Percentiles rank a stretch among this genome's conserved stretches.
These are phyloP conservation scores for Rhimphoctona megacephalus DNA, from an alignment of 2,888 invertebrate genomes.

Conservation along the genomic window DNA sequence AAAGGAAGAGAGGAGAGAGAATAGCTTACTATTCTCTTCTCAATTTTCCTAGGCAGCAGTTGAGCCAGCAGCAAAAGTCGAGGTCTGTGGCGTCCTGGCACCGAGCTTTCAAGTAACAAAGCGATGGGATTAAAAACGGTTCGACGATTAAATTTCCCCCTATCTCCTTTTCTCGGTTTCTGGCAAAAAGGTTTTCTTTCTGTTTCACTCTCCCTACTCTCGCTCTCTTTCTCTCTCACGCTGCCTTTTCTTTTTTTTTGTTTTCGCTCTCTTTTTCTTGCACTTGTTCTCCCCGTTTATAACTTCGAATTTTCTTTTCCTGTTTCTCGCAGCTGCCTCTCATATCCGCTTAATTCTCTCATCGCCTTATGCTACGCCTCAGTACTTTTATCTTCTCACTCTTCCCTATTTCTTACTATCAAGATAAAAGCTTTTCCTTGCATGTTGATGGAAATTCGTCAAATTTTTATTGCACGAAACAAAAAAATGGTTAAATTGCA, in stretches of 20 bases:
- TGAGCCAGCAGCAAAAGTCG: conserved; percentile 52
- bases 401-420: not conserved
- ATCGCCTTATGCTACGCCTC: conserved; percentile 42
- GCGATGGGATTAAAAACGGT: conserved; percentile 66
- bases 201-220: not conserved
- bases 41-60: conserved; percentile 41
- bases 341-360: conserved; percentile 42
- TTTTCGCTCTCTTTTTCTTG: not conserved
- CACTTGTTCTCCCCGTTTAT: conserved; percentile 10
- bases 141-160: conserved; percentile 62
- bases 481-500: not conserved
- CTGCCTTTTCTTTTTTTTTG: conserved; percentile 26
- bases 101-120: conserved; percentile 57
- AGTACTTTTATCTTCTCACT: conserved; percentile 32
- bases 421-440: conserved; percentile 3
- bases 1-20: not conserved
- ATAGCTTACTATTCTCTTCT: conserved; percentile 52
- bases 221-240: conserved; percentile 18
- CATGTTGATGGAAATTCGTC: conserved; percentile 17
- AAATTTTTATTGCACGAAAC: conserved; percentile 3
- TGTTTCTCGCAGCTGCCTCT: conserved; percentile 20
- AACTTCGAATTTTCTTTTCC: conserved; percentile 27
- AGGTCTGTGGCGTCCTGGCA: conserved; percentile 45
- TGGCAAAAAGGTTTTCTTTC: conserved; percentile 15
- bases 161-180: conserved; percentile 35